phyloP scores from a whole-genome alignment of 2,113 vertebrate genomes.

The Pungitius pungitius region DNA sequence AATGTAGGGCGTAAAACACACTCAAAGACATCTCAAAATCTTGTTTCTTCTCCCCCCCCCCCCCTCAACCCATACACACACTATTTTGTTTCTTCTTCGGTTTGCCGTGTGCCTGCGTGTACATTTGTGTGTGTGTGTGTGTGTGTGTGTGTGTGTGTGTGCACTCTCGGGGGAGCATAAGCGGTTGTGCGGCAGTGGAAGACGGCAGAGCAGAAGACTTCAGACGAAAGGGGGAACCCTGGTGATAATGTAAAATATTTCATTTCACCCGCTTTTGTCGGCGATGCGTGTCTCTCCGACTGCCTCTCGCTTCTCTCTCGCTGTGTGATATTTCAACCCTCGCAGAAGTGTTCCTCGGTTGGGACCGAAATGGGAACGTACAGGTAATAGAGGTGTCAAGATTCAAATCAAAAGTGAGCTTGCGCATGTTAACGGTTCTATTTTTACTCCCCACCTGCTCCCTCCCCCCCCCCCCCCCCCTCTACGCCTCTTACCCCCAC shows the following conservation, averaged over 20 bases:
- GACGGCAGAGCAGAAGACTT: slow-evolving; percentile 62
- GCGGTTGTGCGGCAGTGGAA: slow-evolving; percentile 50
- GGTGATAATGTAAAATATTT: slow-evolving; percentile 75
- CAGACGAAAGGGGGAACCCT: slow-evolving; percentile 66
- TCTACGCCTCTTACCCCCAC: slow-evolving; percentile 32
- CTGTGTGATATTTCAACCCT: slow-evolving; percentile 51
- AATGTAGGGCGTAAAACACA: slow-evolving; percentile 69
- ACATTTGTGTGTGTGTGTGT: slow-evolving; percentile 8
- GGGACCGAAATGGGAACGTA: slow-evolving; percentile 43
- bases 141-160: slow-evolving; percentile 32
- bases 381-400: slow-evolving; percentile 65
- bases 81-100: slow-evolving; percentile 57
- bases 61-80: background rate
- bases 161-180: slow-evolving; percentile 60
- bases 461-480: background rate
- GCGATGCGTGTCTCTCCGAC: background rate
- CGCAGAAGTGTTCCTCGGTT: slow-evolving; percentile 45
- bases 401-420: slow-evolving; percentile 55
- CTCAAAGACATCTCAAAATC: slow-evolving; percentile 74
- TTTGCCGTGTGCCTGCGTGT: slow-evolving; percentile 26
- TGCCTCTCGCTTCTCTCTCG: slow-evolving; percentile 12
- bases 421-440: slow-evolving; percentile 35
- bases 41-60: slow-evolving; percentile 62
- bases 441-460: background rate
- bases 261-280: slow-evolving; percentile 65